Evolutionary conservation across 2,888 invertebrate genomes (phyloP), one percentile per base, ranked within the genome.

Genomic region (Himalopsyche japonica): DNA sequence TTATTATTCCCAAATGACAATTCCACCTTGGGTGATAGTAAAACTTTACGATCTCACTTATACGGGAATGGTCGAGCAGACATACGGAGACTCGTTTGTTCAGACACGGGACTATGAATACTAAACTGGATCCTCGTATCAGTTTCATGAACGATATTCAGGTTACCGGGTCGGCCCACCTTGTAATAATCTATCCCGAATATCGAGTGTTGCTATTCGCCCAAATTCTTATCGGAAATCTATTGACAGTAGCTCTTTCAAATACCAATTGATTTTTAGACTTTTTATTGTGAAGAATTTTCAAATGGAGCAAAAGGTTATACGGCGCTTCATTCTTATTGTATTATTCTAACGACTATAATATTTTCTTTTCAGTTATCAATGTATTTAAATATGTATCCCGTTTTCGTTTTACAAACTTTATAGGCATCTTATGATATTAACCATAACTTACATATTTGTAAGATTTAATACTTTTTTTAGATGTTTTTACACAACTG

Each of bases 1-100:
- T 70, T 80, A 84, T 84, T 80, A 77, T 84, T 84, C 83, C 83
- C 80, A 48, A 64, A 79, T 57, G 47, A 80, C 64, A 80, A 78
- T 76, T 79, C 80, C 79, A 20, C 78, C 78, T 49, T 70, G 79
- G 64, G 83, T 76, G 83, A 83, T 70, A 83, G 77, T 84, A 84
- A 84, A 84, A 84, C 83, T 84, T 84, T 84, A 84, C 79, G 83
- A 77, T 78, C 34, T 78, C 78, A 24, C 30, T 34, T 32, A 32
- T 76, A 76, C 76, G 34, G 76, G 32, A 76, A 76, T 34, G 76
- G 76, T 27, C 76, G 76, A 76, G 34, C 76, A 30, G 76, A 30
- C 76, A 34, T 76, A 76, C 76, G 34, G 79, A 49, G 30, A 47
- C 32, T 80, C 80, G 48, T 80, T 80, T 76, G 76, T 76, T 30